Evolutionary conservation across 2,797 vertebrate genomes (phyloP).

Genomic region (Myotis daubentonii): DNA sequence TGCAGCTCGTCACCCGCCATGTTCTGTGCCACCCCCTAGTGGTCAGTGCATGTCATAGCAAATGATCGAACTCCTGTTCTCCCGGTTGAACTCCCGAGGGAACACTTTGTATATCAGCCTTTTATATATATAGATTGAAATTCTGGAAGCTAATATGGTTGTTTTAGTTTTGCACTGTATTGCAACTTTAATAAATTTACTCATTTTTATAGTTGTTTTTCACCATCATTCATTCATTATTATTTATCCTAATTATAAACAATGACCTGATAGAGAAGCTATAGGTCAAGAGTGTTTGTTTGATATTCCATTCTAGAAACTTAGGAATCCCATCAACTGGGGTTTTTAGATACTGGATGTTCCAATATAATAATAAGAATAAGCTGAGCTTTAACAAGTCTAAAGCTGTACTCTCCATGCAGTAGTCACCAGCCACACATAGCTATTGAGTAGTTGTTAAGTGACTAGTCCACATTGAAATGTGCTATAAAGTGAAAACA

Average conservation of each 20-base stretch:
- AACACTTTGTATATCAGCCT: no score
- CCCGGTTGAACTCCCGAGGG: no score
- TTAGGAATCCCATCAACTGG: background rate
- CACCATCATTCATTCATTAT: background rate
- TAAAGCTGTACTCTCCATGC: background rate
- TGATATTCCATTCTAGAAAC: conserved; percentile 11
- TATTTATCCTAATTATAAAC: background rate
- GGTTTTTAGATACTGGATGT: background rate
- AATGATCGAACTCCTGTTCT: no score
- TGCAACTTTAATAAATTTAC: background rate
- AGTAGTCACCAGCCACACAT: background rate
- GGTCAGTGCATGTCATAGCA: no score
- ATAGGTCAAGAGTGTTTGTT: background rate
- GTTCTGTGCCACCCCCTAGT: no score
- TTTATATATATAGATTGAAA: background rate
- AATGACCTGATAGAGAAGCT: background rate
- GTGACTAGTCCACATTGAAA: background rate
- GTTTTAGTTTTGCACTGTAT: background rate
- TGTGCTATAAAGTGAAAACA: background rate
- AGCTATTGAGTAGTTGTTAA: background rate
- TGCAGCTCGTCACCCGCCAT: no score
- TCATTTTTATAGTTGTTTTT: conserved; percentile 9
- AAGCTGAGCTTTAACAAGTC: background rate
- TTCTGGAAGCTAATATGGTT: background rate
- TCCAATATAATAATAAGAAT: background rate